A percentile compares a stretch with the other conserved stretches of the same genome.
Conservation (phyloP, 1,140 invertebrate species). For the Cydia pomonella region DNA sequence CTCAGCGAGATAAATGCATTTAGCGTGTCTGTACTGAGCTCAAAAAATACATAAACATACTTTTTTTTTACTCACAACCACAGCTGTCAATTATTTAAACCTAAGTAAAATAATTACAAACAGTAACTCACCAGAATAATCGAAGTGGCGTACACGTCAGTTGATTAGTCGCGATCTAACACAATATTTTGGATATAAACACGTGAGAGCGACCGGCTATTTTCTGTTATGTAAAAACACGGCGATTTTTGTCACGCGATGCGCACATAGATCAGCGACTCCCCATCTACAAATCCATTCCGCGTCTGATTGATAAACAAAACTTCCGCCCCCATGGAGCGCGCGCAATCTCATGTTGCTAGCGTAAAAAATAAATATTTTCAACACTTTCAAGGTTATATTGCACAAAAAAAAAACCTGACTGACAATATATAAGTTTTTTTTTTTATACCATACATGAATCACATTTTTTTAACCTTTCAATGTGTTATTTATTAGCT, state of each 20-base stretch:
- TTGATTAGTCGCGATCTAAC: constrained; percentile 5
- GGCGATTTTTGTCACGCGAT: constrained; percentile 1
- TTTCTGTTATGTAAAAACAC: constrained; percentile 23
- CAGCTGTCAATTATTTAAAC: background rate
- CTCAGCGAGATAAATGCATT: too few species aligned
- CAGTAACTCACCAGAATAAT: constrained; percentile 13
- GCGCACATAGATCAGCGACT: constrained; percentile 8
- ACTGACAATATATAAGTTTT: too few species aligned
- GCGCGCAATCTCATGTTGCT: constrained; percentile 69
- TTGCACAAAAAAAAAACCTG: too few species aligned
- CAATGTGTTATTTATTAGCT: too few species aligned
- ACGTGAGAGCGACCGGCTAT: constrained; percentile 27
- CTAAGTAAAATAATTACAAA: constrained; percentile 2
- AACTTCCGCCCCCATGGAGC: constrained; percentile 65
- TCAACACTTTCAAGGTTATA: too few species aligned
- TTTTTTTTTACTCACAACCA: background rate
- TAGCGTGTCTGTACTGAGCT: too few species aligned
- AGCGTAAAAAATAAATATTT: background rate
- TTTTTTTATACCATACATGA: too few species aligned
- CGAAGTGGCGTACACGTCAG: background rate
- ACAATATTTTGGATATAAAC: constrained; percentile 23
- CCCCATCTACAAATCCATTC: constrained; percentile 27
- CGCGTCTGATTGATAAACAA: constrained; percentile 75
- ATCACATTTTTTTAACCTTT: too few species aligned
- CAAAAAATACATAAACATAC: background rate